Evolutionary conservation across 2,888 invertebrate species (phyloP), one percentile per base, ranked within the genome.

Genomic region (Sminthurides aquaticus): DNA sequence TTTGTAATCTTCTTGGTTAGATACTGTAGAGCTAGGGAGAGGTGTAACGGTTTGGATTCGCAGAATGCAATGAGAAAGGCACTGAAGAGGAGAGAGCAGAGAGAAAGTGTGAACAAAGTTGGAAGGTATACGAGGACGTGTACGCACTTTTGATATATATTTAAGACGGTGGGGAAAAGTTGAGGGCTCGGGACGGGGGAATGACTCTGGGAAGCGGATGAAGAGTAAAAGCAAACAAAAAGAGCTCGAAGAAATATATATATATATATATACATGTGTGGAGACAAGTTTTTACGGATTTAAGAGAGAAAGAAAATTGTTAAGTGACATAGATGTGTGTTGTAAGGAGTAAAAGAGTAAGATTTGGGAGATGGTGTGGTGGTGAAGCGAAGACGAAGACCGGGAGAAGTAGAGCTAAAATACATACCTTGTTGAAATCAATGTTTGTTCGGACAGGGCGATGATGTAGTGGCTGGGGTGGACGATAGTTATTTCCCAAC

Each of bases 361-460:
- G 20, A 60, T 48, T 65, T 65, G n/a, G n/a, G n/a, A n/a, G n/a
- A n/a, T n/a, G n/a, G n/a, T n/a, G n/a, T n/a, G n/a, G n/a, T n/a
- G n/a, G n/a, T n/a, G n/a, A n/a, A n/a, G n/a, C n/a, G n/a, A n/a
- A n/a, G n/a, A n/a, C n/a, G 43, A 34, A 34, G 43, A 5, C 43
- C 43, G 43, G 43, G 43, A 34, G 18, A 34, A 5, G 15, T 34
- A 15, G 8, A 15, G 43, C 43, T 34, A 34, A 34, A 15, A 48
- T 34, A 22, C 52, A 49, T 83, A 86, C 88, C 77, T 87, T 84
- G 79, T 88, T 89, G 81, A 95, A 95, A 82, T 97, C 94, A 80
- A 97, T 97, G 82, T 97, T 97, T 75, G 97, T 97, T 79, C 97
- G 84, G 74, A 97, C 87, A 65, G 95, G 89, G 75, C 97, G 86